These are phyloP conservation scores for Timema cristinae DNA, from an alignment of 2,888 invertebrate species.

Conservation along the genomic window DNA sequence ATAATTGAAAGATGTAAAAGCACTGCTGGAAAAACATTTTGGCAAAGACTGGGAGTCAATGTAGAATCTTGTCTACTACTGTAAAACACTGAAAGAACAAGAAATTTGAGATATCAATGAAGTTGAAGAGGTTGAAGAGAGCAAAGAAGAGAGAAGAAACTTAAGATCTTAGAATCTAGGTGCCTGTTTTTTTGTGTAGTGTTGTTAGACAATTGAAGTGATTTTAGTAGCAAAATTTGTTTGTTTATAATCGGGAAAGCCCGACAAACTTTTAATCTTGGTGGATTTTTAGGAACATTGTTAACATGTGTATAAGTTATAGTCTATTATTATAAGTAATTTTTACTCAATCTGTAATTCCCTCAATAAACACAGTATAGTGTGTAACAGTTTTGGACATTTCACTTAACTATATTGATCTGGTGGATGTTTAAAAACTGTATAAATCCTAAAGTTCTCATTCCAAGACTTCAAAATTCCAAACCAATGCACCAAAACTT, in stretches of 20 bases:
- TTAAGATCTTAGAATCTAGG: background rate
- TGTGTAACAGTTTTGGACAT: background rate
- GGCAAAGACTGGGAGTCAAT: background rate
- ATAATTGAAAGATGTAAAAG: background rate
- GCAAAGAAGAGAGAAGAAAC: background rate
- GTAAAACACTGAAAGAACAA: slow-evolving; percentile 3
- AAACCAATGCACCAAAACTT: background rate
- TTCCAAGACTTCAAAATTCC: background rate
- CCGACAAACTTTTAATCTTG: background rate
- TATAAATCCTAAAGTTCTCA: background rate
- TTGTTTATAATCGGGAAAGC: slow-evolving; percentile 9
- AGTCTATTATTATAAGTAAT: background rate
- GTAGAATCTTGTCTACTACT: background rate
- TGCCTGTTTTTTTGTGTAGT: background rate
- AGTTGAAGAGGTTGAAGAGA: background rate
- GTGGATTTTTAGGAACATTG: background rate
- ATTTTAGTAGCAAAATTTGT: background rate
- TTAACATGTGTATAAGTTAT: background rate
- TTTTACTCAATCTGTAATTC: background rate
- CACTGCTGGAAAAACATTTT: slow-evolving; percentile 9
- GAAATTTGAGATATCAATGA: background rate
- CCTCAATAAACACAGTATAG: background rate
- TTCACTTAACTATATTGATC: background rate
- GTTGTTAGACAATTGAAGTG: background rate
- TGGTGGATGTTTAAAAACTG: background rate